These are phyloP conservation scores for Cyrtodaria siliqua DNA, from an alignment of 2,888 invertebrate genomes.

Conservation along the genomic window DNA sequence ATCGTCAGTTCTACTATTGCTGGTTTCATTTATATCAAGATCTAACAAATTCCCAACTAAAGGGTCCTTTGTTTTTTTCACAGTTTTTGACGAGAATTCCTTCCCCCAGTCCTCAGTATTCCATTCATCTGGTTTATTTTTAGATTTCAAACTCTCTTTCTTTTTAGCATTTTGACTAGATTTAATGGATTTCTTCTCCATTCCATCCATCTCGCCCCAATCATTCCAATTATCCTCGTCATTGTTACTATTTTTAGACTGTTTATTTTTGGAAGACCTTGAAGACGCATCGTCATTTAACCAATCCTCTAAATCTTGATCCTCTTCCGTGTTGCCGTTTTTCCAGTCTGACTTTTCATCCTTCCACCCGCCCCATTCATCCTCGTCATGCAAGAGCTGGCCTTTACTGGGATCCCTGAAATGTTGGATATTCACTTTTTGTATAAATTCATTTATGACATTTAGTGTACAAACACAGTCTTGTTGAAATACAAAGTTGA, in stretches of 20 bases:
- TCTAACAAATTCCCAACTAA: conserved; percentile 81
- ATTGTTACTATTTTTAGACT: conserved; percentile 59
- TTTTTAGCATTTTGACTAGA: conserved; percentile 68
- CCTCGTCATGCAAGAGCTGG: conserved; percentile 75
- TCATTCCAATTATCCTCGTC: conserved; percentile 69
- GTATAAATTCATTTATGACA: no score
- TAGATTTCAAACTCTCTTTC: conserved; percentile 63
- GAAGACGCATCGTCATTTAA: conserved; percentile 75
- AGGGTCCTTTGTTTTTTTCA: conserved; percentile 76
- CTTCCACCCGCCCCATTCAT: conserved; percentile 75
- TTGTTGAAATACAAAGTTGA: no score
- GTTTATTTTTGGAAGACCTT: conserved; percentile 62
- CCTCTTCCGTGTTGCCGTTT: conserved; percentile 63
- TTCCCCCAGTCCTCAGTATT: conserved; percentile 76
- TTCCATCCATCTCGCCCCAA: conserved; percentile 70
- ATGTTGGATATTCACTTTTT: no score
- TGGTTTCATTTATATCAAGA: conserved; percentile 73
- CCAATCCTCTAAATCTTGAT: conserved; percentile 81
- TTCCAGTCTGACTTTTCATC: conserved; percentile 68
- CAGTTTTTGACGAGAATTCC: conserved; percentile 63
- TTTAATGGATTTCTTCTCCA: conserved; percentile 65
- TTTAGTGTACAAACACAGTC: no score
- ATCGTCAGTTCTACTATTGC: conserved; percentile 53
- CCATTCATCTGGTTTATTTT: conserved; percentile 68
- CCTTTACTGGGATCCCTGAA: conserved; percentile 76